These are phyloP conservation scores for Aelia acuminata DNA, from an alignment of 2,888 invertebrate species.

Conservation along the genomic window DNA sequence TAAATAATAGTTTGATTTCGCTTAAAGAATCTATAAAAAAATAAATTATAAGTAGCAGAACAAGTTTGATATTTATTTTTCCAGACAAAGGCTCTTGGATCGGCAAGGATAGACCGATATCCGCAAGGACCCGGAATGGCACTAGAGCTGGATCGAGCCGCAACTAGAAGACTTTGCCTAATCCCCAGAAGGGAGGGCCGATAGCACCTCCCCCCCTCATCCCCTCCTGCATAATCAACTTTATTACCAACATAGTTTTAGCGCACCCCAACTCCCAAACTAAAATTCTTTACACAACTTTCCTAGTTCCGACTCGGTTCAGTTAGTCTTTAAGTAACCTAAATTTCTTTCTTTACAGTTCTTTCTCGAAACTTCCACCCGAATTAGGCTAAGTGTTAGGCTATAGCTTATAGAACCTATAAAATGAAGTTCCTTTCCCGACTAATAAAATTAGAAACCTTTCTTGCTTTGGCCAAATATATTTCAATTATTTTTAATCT, in stretches of 20 bases:
- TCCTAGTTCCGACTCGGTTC: neutral
- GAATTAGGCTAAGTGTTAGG: neutral
- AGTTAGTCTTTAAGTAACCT: neutral
- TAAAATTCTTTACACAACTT: conserved; percentile 19
- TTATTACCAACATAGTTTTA: conserved; percentile 12
- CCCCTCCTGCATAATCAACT: neutral
- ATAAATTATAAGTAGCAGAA: no score
- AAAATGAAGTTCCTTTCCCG: neutral
- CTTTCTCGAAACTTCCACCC: neutral
- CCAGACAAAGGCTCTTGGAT: no score
- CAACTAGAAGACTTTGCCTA: neutral
- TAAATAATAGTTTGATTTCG: no score
- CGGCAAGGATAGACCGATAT: neutral
- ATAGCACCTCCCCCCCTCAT: conserved; percentile 9
- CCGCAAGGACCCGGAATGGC: neutral
- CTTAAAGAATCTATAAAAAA: no score
- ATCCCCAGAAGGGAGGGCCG: neutral
- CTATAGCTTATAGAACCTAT: neutral
- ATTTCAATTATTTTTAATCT: no score
- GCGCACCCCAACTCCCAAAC: neutral
- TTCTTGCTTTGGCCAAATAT: neutral
- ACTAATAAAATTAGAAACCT: neutral
- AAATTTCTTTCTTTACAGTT: neutral
- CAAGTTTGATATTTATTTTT: no score
- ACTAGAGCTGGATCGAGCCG: neutral